Evolutionary conservation across 2,113 vertebrate genomes (phyloP).

Genomic region (Malurus cyaneus): DNA sequence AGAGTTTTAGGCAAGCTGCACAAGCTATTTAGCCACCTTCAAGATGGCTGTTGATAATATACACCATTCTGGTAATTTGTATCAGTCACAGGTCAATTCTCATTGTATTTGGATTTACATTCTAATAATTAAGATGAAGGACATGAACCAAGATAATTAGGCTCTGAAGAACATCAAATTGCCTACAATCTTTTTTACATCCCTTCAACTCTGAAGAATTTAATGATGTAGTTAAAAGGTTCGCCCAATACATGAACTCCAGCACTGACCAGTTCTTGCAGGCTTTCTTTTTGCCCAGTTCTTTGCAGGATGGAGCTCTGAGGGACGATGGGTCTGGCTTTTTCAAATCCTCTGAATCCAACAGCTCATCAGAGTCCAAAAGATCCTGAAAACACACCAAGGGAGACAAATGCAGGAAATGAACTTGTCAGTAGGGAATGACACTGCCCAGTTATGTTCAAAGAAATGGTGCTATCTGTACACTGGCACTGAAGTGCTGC

Average conservation of each 20-base stretch:
- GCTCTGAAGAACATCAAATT: background rate
- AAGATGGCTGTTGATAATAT: background rate
- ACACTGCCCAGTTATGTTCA: background rate
- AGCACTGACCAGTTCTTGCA: conserved; percentile 93
- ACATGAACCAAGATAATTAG: background rate
- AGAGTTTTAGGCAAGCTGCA: background rate
- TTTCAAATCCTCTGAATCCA: conserved; percentile 91
- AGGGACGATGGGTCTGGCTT: conserved; percentile 89
- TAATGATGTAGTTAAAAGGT: background rate
- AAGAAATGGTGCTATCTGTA: background rate
- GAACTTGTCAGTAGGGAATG: background rate
- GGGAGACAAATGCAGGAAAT: background rate
- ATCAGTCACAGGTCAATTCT: background rate
- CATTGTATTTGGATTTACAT: background rate
- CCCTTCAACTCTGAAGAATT: background rate
- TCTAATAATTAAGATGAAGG: background rate
- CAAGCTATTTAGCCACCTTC: background rate
- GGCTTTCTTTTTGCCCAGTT: conserved; percentile 87
- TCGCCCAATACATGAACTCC: fast-evolving
- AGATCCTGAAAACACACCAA: conserved; percentile 79
- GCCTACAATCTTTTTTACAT: background rate
- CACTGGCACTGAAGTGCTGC: background rate
- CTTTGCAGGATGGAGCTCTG: conserved; percentile 81
- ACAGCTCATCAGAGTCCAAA: conserved; percentile 89
- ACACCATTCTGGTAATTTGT: fast-evolving